Percentiles rank a stretch among this genome's conserved stretches.
These are phyloP conservation scores for Drosophila setifemur DNA, from an alignment of 1,140 invertebrate genomes.

Conservation along the genomic window DNA sequence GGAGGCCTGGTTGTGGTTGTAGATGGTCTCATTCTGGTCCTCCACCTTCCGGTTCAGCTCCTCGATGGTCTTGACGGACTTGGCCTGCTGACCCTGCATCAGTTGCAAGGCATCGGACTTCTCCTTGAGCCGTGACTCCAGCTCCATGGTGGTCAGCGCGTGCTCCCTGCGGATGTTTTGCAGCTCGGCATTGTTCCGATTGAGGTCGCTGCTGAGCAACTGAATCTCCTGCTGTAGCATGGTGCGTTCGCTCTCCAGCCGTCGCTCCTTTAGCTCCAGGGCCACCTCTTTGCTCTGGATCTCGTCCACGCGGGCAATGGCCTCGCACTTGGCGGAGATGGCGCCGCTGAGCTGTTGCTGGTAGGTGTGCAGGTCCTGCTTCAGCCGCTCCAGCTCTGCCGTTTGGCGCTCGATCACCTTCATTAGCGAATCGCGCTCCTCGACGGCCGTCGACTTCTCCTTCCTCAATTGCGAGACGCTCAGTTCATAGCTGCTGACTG, in stretches of 20 bases:
- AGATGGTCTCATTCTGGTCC: conserved; percentile 88
- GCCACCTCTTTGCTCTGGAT: conserved; percentile 90
- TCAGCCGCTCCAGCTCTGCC: conserved; percentile 87
- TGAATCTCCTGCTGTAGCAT: conserved; percentile 90
- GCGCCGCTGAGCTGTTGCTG: conserved; percentile 87
- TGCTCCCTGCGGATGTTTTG: conserved; percentile 89
- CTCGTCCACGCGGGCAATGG: conserved; percentile 90
- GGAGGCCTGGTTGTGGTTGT: conserved; percentile 89
- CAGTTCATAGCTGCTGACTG: conserved; percentile 84
- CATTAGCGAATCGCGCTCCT: conserved; percentile 88
- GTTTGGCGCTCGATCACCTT: conserved; percentile 88
- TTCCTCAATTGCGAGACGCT: conserved; percentile 84
- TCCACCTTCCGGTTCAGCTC: conserved; percentile 88
- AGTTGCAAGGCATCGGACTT: conserved; percentile 91
- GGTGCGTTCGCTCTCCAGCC: conserved; percentile 90
- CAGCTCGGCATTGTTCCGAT: conserved; percentile 89
- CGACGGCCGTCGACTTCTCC: conserved; percentile 86
- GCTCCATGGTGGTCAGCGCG: conserved; percentile 86
- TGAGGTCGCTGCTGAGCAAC: conserved; percentile 89
- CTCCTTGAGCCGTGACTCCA: conserved; percentile 90
- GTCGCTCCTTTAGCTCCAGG: conserved; percentile 90
- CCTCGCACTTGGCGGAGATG: conserved; percentile 91
- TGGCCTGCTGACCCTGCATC: conserved; percentile 85
- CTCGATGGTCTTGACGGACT: conserved; percentile 87
- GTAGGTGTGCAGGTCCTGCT: conserved; percentile 85